Conservation (phyloP, 2,113 vertebrate genomes). For the Nibea coibor region DNA sequence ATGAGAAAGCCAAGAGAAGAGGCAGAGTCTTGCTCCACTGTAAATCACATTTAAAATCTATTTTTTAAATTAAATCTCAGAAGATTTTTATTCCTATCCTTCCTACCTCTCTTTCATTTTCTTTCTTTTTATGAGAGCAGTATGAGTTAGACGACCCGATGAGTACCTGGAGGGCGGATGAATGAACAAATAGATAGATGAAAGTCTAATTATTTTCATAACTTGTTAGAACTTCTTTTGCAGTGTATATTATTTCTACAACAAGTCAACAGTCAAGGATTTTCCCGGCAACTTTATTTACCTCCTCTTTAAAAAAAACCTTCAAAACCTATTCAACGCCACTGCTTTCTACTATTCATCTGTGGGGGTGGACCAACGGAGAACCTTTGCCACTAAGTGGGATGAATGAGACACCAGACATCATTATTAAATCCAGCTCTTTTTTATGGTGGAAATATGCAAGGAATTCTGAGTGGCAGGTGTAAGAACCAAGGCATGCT, state of each 20-base stretch:
- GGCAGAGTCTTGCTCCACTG: not conserved
- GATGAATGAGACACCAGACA: constrained; percentile 24
- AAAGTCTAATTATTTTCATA: constrained; percentile 8
- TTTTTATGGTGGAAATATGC: not conserved
- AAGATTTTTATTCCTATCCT: not conserved
- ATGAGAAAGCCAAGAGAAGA: not conserved
- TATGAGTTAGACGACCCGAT: not conserved
- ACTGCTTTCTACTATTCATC: constrained; percentile 11
- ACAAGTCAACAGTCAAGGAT: not conserved
- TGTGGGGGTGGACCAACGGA: constrained; percentile 25
- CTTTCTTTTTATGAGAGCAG: not conserved
- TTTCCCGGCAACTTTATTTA: not conserved
- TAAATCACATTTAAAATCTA: not conserved
- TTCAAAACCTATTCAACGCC: constrained; percentile 6
- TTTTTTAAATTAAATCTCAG: not conserved
- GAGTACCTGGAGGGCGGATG: not conserved
- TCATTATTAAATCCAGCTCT: constrained; percentile 18
- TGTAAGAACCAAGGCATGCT: not conserved
- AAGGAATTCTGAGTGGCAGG: not conserved
- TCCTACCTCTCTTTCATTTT: not conserved
- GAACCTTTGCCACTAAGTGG: constrained; percentile 10
- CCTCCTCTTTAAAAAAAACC: not conserved
- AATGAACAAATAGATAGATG: not conserved
- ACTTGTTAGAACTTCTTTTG: not conserved
- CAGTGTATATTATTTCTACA: not conserved